Percentiles rank a stretch among this genome's conserved stretches.
Conservation (phyloP, 2,888 invertebrate species). For the Aphrophora alni region DNA sequence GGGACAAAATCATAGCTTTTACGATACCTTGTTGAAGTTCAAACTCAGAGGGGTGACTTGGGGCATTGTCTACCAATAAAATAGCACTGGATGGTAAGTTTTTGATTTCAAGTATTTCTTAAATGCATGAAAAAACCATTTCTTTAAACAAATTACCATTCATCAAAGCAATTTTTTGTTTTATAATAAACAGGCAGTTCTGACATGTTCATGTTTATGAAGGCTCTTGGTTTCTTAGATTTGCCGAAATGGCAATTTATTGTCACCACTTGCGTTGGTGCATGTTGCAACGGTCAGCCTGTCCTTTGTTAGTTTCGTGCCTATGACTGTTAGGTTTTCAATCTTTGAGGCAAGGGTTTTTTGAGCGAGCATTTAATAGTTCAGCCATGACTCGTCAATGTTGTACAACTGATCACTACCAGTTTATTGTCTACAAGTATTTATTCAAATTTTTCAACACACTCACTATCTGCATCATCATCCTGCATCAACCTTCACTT, state of each 20-base stretch:
- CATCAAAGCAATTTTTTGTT: slow-evolving; percentile 40
- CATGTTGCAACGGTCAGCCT: slow-evolving; percentile 11
- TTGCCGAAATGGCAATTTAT: slow-evolving; percentile 28
- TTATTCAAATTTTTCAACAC: not conserved
- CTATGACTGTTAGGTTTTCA: slow-evolving; percentile 3
- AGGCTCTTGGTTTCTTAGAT: slow-evolving; percentile 31
- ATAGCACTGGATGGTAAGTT: too few species aligned
- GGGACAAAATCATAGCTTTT: too few species aligned
- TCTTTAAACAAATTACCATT: slow-evolving; percentile 27
- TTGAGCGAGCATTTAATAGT: not conserved
- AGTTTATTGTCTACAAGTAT: too few species aligned
- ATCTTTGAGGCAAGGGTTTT: not conserved
- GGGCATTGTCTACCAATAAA: too few species aligned
- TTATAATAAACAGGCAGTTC: slow-evolving; percentile 23
- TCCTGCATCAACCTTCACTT: slow-evolving; percentile 10
- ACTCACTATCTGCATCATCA: not conserved
- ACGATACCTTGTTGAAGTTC: too few species aligned
- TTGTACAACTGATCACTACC: not conserved
- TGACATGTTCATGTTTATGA: slow-evolving; percentile 31
- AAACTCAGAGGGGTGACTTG: too few species aligned
- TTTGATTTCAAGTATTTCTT: too few species aligned
- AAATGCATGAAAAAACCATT: too few species aligned
- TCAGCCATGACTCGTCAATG: not conserved
- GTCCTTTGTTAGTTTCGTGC: slow-evolving; percentile 4
- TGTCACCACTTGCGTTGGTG: slow-evolving; percentile 16